Conservation (phyloP, 2,888 invertebrate species). For the Ochropleura plecta region DNA sequence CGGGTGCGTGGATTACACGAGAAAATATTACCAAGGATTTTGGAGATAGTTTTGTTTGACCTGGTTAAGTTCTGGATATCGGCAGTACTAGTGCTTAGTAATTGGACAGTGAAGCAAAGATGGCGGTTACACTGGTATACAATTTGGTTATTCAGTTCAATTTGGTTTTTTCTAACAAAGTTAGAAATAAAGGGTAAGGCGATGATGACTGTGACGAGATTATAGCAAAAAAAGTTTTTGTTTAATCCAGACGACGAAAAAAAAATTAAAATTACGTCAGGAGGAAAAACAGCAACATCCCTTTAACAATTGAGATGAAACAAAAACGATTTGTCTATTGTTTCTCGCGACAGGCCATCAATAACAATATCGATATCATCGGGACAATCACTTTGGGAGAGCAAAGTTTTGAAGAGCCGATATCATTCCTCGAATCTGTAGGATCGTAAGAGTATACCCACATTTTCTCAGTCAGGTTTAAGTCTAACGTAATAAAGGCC, state of each 20-base stretch:
- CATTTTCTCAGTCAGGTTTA: background rate
- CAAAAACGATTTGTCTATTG: conserved; percentile 23
- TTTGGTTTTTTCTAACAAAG: background rate
- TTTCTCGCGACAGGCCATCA: conserved; percentile 19
- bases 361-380: conserved; percentile 35
- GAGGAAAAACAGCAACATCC: background rate
- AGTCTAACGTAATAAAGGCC: background rate
- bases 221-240: background rate
- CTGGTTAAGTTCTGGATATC: background rate
- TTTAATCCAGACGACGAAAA: background rate
- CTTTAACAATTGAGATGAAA: conserved; percentile 9
- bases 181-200: background rate
- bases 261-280: background rate
- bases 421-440: background rate
- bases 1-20: background rate
- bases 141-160: background rate
- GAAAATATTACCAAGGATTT: conserved; percentile 6
- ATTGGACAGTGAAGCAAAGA: background rate
- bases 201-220: background rate
- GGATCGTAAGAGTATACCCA: background rate
- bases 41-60: conserved; percentile 1
- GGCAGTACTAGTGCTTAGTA: conserved; percentile 3
- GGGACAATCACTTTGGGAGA: background rate
- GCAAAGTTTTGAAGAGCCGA: conserved; percentile 21
- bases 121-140: background rate